A percentile compares a stretch with the other conserved stretches of the same genome.
These are phyloP conservation scores for Sympetrum striolatum DNA, from an alignment of 2,888 invertebrate species.

Conservation along the genomic window DNA sequence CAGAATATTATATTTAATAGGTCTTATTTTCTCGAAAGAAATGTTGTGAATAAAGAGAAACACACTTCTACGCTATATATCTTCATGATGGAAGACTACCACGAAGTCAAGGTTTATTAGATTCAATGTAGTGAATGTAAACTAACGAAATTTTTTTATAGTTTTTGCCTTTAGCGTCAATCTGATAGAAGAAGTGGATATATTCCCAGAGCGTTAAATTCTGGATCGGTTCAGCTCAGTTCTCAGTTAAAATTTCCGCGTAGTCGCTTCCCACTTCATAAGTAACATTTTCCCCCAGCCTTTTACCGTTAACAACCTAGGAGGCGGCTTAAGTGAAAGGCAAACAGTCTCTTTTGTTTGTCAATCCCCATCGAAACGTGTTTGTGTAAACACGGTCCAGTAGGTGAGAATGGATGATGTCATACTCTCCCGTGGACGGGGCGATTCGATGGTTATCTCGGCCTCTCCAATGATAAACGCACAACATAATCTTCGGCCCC, in stretches of 20 bases:
- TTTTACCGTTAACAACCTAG: neutral
- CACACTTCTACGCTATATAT: too few relatives aligned
- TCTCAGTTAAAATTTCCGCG: neutral
- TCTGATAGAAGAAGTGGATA: too few relatives aligned
- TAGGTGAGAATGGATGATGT: conserved; percentile 14
- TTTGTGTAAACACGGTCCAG: neutral
- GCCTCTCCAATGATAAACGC: conserved; percentile 32
- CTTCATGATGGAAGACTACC: too few relatives aligned
- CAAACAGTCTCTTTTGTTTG: conserved; percentile 29
- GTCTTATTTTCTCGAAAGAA: too few relatives aligned
- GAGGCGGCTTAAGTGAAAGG: conserved; percentile 25
- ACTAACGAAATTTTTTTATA: too few relatives aligned
- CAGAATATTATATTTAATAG: too few relatives aligned
- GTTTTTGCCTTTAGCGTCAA: too few relatives aligned
- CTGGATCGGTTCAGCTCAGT: too few relatives aligned
- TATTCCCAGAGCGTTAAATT: too few relatives aligned
- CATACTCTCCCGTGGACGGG: neutral
- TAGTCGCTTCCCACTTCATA: neutral
- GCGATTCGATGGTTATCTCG: neutral
- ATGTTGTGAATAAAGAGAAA: too few relatives aligned
- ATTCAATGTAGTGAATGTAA: too few relatives aligned
- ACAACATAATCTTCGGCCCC: neutral
- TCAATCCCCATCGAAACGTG: conserved; percentile 11
- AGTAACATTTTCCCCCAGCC: neutral
- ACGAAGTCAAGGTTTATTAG: too few relatives aligned